A percentile compares a stretch with the other conserved stretches of the same genome.
These are phyloP conservation scores for Zaprionus capensis DNA, from an alignment of 1,140 invertebrate genomes.

Conservation along the genomic window DNA sequence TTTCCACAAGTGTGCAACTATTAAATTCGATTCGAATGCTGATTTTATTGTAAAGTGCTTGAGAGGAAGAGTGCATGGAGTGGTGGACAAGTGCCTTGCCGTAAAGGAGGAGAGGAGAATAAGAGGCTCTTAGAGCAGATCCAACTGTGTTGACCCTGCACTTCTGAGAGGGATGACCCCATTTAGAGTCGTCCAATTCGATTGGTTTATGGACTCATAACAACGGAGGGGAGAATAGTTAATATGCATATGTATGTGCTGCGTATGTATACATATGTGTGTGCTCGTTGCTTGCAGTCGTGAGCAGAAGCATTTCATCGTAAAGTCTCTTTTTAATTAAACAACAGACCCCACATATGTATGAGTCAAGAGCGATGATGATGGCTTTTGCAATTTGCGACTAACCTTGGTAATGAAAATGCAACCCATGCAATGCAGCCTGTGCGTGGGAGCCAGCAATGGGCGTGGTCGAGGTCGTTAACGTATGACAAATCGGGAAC, in stretches of 20 bases:
- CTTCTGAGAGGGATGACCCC: neutral
- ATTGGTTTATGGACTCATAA: conserved; percentile 2
- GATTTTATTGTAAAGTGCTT: conserved; percentile 19
- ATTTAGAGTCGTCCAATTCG: neutral
- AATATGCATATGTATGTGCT: neutral
- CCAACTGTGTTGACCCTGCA: neutral
- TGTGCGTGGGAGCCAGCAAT: neutral
- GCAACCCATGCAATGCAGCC: neutral
- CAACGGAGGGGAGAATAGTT: neutral
- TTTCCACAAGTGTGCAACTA: conserved; percentile 16
- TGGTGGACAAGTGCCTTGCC: neutral
- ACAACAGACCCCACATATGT: conserved; percentile 28
- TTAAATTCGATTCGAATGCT: conserved; percentile 2
- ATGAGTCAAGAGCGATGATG: conserved; percentile 32
- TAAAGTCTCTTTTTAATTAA: conserved; percentile 32
- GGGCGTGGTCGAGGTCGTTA: conserved; percentile 23
- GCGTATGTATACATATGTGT: neutral
- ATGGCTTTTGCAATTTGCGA: conserved; percentile 47
- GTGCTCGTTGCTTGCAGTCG: neutral
- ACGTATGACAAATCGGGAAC: conserved; percentile 47
- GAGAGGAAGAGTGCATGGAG: neutral
- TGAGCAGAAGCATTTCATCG: conserved; percentile 26
- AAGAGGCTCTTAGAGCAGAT: conserved; percentile 28
- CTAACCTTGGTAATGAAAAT: conserved; percentile 38
- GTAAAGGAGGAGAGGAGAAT: conserved; percentile 1